Evolutionary conservation across 1,140 invertebrate genomes (phyloP), one percentile per base, ranked within the genome.

Genomic region (Aporrectodea caliginosa): DNA sequence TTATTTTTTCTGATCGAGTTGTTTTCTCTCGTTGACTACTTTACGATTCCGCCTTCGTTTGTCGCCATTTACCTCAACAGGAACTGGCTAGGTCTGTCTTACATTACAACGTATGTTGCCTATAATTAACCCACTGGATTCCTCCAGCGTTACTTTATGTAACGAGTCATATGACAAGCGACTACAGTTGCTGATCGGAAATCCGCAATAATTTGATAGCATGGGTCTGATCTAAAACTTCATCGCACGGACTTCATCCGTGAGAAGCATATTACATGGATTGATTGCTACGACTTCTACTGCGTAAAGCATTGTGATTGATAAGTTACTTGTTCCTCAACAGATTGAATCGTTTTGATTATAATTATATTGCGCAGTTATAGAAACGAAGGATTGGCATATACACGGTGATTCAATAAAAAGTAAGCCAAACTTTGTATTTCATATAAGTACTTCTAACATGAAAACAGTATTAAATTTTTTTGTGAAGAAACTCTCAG

Each of bases 1-100:
- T 92, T 99, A 90, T 99, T 97, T 96, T 99, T 99, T 92, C 98
- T 99, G 95, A 92, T 99, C 92, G 98, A 99, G 91, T 94, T 99
- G 92, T 99, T 99, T 92, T 98, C 96, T 89, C 98, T 99, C 92
- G 98, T 99, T 92, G 98, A 99, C 91, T 99, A 99, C 91, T 99
- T 98, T 92, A 99, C 98, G 91, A 99, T 99, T 93, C 98, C 98
- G 91, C 98, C 98, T 91, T 99, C 97, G 90, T 99, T 99, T 92
- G 96, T 99, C 89, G 98, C 98, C 89, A 99, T 99, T 91, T 99
- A 99, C 91, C 92, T 99, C 90, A 95, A 99, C 92, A 93, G 98
- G 90, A 99, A 97, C 90, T 80, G 79, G 79, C 75, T 80, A 70
- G 79, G 79, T 80, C 35, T 30, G 78, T 0, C 27, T 68, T 27